Evolutionary conservation across 2,888 invertebrate genomes (phyloP), one percentile per base, ranked within the genome.

Genomic region (Tortrix viridana): DNA sequence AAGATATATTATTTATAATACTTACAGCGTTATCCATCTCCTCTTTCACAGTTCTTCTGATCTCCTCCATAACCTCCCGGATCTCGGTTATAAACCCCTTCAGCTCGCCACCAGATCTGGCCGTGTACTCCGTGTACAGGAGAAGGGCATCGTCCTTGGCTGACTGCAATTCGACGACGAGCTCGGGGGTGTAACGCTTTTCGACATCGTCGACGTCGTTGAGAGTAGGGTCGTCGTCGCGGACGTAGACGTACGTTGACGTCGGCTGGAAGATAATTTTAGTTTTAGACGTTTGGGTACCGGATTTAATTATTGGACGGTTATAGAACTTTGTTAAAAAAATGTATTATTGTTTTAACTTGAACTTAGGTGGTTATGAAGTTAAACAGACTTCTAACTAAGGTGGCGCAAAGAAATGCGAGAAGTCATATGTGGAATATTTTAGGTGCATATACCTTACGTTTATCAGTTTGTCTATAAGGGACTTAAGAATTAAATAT

Each of bases 51-150:
- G 64, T 68, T 1, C 41, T 49, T 3, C 77, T 65, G 0, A 81
- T 78, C 1, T 81, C 80, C 23, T 80, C 71, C 2, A 77, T 74
- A 18, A 83, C 74, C 1, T 68, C 66, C 0, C 83, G 74, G 22
- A 91, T 79, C 43, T 87, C 86, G 14, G 64, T 71, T 5, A 87
- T 63, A 71, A 90, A 90, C 3, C 43, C 67, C 65, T 81, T 83
- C 66, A 89, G 71, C 14, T 88, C 85, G 0, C 67, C 69, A 0
- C 85, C 84, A 4, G 85, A 77, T 37, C 78, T 71, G 0, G 81
- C 78, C 0, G 86, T 75, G 71, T 77, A 89, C 74, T 89, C 88
- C 0, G 86, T 89, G 73, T 87, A 91, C 0, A 91, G 80, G 0
- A 85, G 76, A 3, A 88, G 65, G 0, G 85, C 84, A 1, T 89